phyloP scores from a whole-genome alignment of 2,888 invertebrate genomes.

The Scaptomyza parva region DNA sequence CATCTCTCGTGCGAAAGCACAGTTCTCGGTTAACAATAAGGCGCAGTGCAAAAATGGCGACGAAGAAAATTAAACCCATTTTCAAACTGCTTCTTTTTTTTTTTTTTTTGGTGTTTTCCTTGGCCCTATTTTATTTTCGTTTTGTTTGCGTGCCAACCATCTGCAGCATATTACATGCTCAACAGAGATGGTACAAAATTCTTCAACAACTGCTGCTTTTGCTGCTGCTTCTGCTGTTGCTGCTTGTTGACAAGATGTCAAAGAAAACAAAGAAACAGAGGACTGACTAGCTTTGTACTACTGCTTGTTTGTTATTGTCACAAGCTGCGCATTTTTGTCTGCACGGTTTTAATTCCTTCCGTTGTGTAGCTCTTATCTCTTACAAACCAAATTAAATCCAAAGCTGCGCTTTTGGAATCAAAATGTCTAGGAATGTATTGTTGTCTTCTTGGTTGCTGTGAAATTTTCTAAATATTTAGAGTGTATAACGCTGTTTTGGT shows the following conservation, averaged over 20 bases:
- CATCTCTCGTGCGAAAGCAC: constrained; percentile 28
- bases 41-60: not conserved
- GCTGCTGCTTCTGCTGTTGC: not conserved
- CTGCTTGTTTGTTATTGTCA: not conserved
- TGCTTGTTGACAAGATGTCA: constrained; percentile 54
- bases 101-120: not conserved
- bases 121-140: not conserved
- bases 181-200: constrained; percentile 22
- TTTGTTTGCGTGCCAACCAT: constrained; percentile 15
- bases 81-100: not conserved
- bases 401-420: not conserved
- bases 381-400: not conserved
- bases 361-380: not conserved
- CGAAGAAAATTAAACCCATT: not conserved
- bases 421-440: not conserved
- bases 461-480: not conserved
- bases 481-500: not conserved
- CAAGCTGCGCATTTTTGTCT: constrained; percentile 5
- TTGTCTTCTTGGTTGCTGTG: not conserved
- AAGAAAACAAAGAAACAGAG: constrained; percentile 52
- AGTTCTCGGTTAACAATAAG: constrained; percentile 23
- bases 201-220: constrained; percentile 9
- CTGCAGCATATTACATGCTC: constrained; percentile 38
- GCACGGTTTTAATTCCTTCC: constrained; percentile 3
- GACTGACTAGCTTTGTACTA: constrained; percentile 8